Base-by-base conservation (phyloP, 2,888 invertebrate genomes). In the Sarcophaga carnaria region DNA sequence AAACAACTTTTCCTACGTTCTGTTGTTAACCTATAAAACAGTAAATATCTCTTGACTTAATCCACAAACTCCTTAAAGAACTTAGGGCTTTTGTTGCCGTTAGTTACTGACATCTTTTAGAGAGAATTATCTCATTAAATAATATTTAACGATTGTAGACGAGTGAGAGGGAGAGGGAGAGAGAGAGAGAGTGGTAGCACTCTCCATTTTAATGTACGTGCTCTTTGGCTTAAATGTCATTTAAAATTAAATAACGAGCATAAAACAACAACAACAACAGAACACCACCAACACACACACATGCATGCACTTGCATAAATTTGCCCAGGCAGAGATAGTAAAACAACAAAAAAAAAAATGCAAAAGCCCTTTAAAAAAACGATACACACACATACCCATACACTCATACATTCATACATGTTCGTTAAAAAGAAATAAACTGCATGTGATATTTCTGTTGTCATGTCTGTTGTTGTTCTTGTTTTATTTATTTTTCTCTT, bases 211-310 rank as follows among this genome's bases (percentile, higher is more conserved):
- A 54, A 54, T 59, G 67, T 79, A 86, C 83, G 86, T 86, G 86
- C 86, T 86, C 80, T 86, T 83, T 83, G 86, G 72, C 86, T 86
- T 83, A 83, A 86, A 86, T 80, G 86, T 83, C 86, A 83, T 80
- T 83, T 86, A 83, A 86, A 72, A 76, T 79, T 78, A 79, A 78
- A 75, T 64, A 54, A 10, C 47, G 25, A 78, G 62, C 70, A 69
- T 37, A 67, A 74, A 54, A 64, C 59, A 83, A 63, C 54, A 74
- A 70, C 47, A 80, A 76, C 67, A 14, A 75, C 70, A 37, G 37
- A 37, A 37, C 10, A 10, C 3, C 37, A 37, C 0, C 37, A 37
- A 27, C 59, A 22, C 22, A 22, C 22, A 70, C n/a, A 75, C 60
- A 70, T 54, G 64, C 77, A 72, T 27, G 59, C 20, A 45, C 27